These are phyloP conservation scores for Oasisia sp. DNA, from an alignment of 2,888 invertebrate species.

Conservation along the genomic window DNA sequence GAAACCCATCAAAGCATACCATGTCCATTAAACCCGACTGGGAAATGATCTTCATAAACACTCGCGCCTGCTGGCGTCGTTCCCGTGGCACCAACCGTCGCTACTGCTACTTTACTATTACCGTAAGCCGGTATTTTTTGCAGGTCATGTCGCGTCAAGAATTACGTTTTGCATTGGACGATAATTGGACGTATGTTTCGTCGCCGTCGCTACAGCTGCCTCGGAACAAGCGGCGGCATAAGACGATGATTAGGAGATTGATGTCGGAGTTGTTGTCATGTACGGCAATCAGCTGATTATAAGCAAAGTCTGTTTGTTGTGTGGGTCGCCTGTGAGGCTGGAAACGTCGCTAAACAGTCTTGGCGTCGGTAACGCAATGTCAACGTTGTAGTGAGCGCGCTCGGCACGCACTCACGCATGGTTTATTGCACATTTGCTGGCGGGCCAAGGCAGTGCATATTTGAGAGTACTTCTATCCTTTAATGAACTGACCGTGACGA, in stretches of 20 bases:
- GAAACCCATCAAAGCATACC: slow-evolving; percentile 12
- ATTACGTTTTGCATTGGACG: neutral
- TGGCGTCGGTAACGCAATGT: neutral
- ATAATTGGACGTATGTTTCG: neutral
- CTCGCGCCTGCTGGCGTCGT: neutral
- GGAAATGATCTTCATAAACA: neutral
- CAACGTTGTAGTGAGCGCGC: neutral
- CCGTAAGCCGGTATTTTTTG: neutral
- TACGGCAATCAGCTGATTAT: neutral
- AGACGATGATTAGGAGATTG: neutral
- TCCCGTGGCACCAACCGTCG: neutral
- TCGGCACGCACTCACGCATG: neutral
- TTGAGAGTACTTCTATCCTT: neutral
- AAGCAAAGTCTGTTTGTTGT: neutral
- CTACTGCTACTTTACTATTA: neutral
- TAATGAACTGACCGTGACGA: neutral
- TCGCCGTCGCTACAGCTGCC: neutral
- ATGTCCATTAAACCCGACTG: neutral
- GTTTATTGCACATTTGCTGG: neutral
- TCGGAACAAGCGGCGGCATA: neutral
- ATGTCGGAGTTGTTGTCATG: neutral
- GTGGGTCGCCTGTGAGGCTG: neutral
- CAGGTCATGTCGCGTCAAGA: neutral
- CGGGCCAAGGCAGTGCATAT: neutral
- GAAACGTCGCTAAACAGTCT: neutral